Conservation (phyloP, 2,113 vertebrate species). For the Pongo abelii region DNA sequence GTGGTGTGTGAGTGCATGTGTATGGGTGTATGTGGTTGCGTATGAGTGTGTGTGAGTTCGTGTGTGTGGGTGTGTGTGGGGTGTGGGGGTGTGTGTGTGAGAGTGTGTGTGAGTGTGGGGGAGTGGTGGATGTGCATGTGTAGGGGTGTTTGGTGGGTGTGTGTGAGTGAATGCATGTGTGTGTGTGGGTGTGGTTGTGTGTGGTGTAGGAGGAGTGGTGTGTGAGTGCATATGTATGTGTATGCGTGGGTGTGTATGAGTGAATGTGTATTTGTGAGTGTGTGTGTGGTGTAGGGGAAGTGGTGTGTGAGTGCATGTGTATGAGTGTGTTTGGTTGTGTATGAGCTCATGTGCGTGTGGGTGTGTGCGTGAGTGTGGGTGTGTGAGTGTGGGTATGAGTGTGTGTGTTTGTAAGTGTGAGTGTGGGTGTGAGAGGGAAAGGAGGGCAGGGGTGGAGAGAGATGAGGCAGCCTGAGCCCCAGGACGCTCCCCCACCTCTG, state of each 20-base stretch:
- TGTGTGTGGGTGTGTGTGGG: no score
- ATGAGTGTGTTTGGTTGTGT: not conserved
- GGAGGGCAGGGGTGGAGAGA: not conserved
- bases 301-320: not conserved
- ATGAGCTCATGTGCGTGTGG: not conserved
- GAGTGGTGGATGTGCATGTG: not conserved
- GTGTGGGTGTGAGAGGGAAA: not conserved
- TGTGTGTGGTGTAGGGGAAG: not conserved
- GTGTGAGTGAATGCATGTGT: not conserved
- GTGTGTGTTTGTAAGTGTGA: not conserved
- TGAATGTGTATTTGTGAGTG: not conserved
- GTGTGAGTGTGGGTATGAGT: no score
- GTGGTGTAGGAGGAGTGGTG: not conserved
- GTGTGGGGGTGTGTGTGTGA: no score
- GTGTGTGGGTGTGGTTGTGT: not conserved
- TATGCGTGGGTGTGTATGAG: not conserved
- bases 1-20: not conserved
- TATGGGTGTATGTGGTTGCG: not conserved
- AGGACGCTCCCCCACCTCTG: accelerated
- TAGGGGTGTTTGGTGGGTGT: not conserved
- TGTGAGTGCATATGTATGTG: not conserved
- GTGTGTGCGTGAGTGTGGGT: not conserved
- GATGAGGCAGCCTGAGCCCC: not conserved
- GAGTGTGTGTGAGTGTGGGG: no score
- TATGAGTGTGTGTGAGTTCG: not conserved